Evolutionary conservation across 2,888 invertebrate genomes (phyloP), one percentile per base, ranked within the genome.

Genomic region (Heliconius cydno): DNA sequence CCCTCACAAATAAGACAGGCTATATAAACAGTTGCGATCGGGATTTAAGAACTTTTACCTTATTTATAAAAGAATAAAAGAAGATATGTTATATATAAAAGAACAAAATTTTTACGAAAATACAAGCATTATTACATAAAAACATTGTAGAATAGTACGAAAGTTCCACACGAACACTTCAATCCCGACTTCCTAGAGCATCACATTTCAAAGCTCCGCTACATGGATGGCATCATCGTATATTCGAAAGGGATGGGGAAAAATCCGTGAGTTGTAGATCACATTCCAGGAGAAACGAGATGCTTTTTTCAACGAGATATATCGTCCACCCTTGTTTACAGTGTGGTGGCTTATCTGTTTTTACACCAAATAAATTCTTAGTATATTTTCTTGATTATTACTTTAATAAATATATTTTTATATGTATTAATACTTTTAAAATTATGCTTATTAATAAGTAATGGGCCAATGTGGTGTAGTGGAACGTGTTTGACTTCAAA

Each of bases 161-260:
- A 87, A 87, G 85, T 88, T 88, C 83, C 79, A 82, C 85, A 86
- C 84, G 85, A 87, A 85, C 86, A 87, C 87, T 87, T 85, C 84
- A 86, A 87, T 86, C 28, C 38, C 78, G 85, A 87, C 85, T 86
- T 86, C 79, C 76, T 41, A 77, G 71, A 83, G 82, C 78, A 83
- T 82, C 85, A 84, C 81, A 84, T 86, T 86, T 84, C 72, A 81
- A 78, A 68, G 73, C 76, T 75, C 46, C 67, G 60, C 72, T n/a
- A 73, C 57, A 73, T 57, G 66, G 73, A 73, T 30, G 66, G 73
- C 57, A 80, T 81, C 74, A 76, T 65, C 80, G 74, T 81, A 76
- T 82, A 79, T 82, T 80, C 79, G 74, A 76, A 76, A 73, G 57
- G 34, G 13, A 57, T 60, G 41, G 63, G 34, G 65, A 22, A 78